Evolutionary conservation across 2,797 vertebrate species (phyloP), one percentile per base, ranked within the genome.

Genomic region (Chanos chanos): DNA sequence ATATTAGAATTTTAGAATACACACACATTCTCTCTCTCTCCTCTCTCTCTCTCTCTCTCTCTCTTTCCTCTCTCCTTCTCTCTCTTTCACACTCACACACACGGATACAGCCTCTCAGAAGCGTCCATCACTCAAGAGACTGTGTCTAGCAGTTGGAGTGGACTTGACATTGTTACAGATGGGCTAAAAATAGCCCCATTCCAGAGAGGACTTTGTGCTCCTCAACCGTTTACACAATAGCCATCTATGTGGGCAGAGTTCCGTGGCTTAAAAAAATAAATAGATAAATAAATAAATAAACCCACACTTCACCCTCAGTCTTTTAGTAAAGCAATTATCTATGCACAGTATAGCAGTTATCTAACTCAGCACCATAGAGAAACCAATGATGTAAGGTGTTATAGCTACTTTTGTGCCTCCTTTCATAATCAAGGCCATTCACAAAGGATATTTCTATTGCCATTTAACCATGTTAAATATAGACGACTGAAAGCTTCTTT

Each of bases 391-490:
- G 4, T 73, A 76, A 78, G 74, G 76, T 71, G 62, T 59, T 12
- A 13, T 44, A 41, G 62, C 44, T 21, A 33, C 72, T 47, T 56
- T 18, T 36, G 59, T 3, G 6, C 31, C 39, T 6, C 0, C 12
- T 9, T 41, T 50, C 59, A 34, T 22, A 49, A 31, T n/a, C n/a
- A 24, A 28, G 5, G 0, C 7, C 34, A 28, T 16, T n/a, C 16
- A 16, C 15, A 31, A 30, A 66, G 33, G 45, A 4, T 18, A 52
- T 27, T 45, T 24, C 7, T 16, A 40, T 18, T 19, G 65, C 21
- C 43, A 73, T 82, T 77, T 77, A 60, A 37, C 33, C 16, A 7
- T 25, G 28, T 68, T 81, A 76, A 57, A 81, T 79, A 79, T 78
- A 81, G 71, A 77, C 34, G n/a, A 47, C 31, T 31, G 28, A 49